phyloP scores from a whole-genome alignment of 1,140 invertebrate genomes.

The Drosophila kurseongensis region DNA sequence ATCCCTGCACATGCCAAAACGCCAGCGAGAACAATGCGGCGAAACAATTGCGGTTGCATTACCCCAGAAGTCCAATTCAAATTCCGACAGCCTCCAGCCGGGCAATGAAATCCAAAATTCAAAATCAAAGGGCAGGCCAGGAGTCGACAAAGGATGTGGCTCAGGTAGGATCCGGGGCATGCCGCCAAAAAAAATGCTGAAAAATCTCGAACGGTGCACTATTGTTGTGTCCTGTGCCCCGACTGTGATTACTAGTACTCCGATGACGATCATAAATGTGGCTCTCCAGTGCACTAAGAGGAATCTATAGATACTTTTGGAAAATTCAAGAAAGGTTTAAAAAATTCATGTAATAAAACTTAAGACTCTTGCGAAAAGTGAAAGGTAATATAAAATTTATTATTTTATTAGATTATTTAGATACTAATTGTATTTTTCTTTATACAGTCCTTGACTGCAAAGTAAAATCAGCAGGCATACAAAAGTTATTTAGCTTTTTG shows the following conservation, averaged over 20 bases:
- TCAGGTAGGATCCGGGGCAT: slow-evolving; percentile 62
- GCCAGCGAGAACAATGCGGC: slow-evolving; percentile 45
- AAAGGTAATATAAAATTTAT: too few relatives aligned
- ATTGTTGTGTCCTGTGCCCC: slow-evolving; percentile 56
- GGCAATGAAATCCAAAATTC: slow-evolving; percentile 61
- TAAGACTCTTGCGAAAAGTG: background rate
- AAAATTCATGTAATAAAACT: background rate
- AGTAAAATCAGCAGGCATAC: too few relatives aligned
- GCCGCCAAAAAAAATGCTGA: slow-evolving; percentile 65
- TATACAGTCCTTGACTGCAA: too few relatives aligned
- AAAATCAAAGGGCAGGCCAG: slow-evolving; percentile 61
- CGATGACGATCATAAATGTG: slow-evolving; percentile 46
- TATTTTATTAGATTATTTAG: too few relatives aligned
- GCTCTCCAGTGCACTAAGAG: slow-evolving; percentile 18
- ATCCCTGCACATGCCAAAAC: slow-evolving; percentile 78
- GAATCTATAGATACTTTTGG: background rate
- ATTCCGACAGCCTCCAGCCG: slow-evolving; percentile 46
- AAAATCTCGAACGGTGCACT: slow-evolving; percentile 66
- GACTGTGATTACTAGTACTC: slow-evolving; percentile 66
- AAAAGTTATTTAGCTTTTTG: too few relatives aligned
- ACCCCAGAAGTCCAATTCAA: slow-evolving; percentile 48
- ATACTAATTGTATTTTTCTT: too few relatives aligned
- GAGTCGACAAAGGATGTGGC: slow-evolving; percentile 57
- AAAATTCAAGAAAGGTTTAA: background rate
- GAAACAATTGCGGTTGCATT: slow-evolving; percentile 80